Percentiles rank a stretch among this genome's conserved stretches.
Evolutionary conservation across 2,888 invertebrate genomes (phyloP).

Genomic region (Caenorhabditis sp.): DNA sequence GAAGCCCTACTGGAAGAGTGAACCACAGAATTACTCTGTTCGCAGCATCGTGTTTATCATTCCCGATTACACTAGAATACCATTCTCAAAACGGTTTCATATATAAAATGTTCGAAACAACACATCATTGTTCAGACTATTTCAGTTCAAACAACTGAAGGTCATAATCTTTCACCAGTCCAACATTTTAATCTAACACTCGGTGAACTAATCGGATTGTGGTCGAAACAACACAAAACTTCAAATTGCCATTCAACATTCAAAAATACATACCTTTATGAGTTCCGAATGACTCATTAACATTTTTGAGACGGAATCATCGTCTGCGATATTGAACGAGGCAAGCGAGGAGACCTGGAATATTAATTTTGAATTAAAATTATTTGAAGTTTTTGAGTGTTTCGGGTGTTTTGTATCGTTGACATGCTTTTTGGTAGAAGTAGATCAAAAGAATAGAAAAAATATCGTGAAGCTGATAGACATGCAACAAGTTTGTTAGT

Average conservation of each 20-base stretch:
- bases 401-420: no score
- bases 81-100: no score
- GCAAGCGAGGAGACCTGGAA: conserved; percentile 50
- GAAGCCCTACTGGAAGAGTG: no score
- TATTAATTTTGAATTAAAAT: background rate
- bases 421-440: no score
- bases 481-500: background rate
- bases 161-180: background rate
- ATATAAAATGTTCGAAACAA: no score
- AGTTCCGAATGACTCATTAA: conserved; percentile 52
- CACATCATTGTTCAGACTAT: no score
- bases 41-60: no score
- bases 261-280: conserved; percentile 38
- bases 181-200: background rate
- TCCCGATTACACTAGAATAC: no score
- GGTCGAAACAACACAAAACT: background rate
- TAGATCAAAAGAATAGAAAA: no score
- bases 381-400: no score
- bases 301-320: conserved; percentile 52
- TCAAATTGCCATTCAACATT: no score
- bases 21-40: no score
- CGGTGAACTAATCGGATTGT: background rate
- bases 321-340: conserved; percentile 42
- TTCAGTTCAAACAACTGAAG: background rate
- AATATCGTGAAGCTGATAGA: background rate